phyloP scores from a whole-genome alignment of 1,140 invertebrate species.

The Bombus breviceps region DNA sequence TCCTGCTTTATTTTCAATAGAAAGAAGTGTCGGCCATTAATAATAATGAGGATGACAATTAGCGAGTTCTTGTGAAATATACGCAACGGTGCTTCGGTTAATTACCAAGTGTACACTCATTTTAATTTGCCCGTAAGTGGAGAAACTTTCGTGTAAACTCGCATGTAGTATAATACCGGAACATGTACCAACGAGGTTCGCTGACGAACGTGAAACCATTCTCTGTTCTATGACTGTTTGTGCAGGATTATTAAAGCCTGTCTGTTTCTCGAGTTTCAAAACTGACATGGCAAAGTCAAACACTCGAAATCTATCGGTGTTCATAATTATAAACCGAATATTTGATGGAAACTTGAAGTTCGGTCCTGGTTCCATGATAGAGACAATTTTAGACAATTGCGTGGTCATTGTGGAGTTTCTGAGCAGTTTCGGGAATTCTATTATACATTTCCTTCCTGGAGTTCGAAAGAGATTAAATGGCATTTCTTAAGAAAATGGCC shows the following conservation, averaged over 20 bases:
- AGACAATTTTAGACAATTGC: background rate
- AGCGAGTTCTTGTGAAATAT: background rate
- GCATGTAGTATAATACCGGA: background rate
- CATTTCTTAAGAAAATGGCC: background rate
- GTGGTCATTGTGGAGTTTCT: background rate
- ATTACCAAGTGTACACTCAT: constrained; percentile 7
- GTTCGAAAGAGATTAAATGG: background rate
- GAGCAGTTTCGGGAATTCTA: background rate
- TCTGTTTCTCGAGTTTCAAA: constrained; percentile 3
- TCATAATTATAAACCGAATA: constrained; percentile 28
- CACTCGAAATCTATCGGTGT: constrained; percentile 30
- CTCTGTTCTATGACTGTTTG: constrained; percentile 33
- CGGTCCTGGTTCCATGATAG: background rate
- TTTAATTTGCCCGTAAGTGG: background rate
- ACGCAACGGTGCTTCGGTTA: background rate
- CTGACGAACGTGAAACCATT: constrained; percentile 30
- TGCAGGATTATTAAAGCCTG: constrained; percentile 38
- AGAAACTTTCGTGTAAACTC: constrained; percentile 6
- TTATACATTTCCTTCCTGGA: background rate
- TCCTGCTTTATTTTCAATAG: background rate
- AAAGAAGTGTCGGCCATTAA: background rate
- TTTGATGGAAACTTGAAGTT: background rate
- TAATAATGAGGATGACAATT: constrained; percentile 10
- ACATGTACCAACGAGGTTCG: background rate
- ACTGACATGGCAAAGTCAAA: constrained; percentile 32